Percentiles rank a stretch among this genome's conserved stretches.
Conservation (phyloP, 2,888 invertebrate species). For the Pheosia gnoma region DNA sequence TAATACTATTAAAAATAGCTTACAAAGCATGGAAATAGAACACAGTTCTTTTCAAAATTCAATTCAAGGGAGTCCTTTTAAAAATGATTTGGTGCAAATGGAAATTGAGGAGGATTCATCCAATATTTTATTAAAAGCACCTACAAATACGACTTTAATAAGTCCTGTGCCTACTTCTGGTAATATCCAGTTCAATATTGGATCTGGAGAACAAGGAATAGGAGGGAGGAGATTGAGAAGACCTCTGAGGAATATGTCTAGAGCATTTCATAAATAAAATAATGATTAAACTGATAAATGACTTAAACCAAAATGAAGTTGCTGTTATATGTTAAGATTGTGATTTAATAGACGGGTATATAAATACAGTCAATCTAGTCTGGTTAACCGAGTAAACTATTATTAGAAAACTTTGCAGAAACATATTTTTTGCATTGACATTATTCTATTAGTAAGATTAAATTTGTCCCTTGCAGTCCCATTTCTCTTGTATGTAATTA, state of each 20-base stretch:
- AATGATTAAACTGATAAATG: neutral
- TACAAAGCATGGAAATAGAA: conserved; percentile 25
- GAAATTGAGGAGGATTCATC: conserved; percentile 41
- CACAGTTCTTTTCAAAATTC: neutral
- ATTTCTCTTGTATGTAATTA: no score
- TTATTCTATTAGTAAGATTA: no score
- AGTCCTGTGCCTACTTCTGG: neutral
- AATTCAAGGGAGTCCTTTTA: neutral
- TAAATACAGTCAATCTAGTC: no score
- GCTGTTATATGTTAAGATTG: no score
- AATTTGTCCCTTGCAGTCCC: no score
- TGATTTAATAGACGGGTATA: no score
- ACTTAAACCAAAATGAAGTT: no score
- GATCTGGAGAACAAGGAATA: conserved; percentile 20
- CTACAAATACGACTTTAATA: neutral
- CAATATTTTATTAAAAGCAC: neutral
- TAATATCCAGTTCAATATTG: conserved; percentile 45
- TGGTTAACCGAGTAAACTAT: no score
- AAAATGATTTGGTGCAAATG: conserved; percentile 37
- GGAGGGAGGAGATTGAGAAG: conserved; percentile 22
- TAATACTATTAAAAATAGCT: conserved; percentile 8
- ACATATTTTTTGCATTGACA: neutral
- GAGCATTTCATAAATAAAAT: conserved; percentile 38
- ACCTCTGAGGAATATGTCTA: conserved; percentile 37
- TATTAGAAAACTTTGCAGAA: no score